Base-by-base conservation (phyloP, 2,113 vertebrate species). In the Rhinogobius similis region DNA sequence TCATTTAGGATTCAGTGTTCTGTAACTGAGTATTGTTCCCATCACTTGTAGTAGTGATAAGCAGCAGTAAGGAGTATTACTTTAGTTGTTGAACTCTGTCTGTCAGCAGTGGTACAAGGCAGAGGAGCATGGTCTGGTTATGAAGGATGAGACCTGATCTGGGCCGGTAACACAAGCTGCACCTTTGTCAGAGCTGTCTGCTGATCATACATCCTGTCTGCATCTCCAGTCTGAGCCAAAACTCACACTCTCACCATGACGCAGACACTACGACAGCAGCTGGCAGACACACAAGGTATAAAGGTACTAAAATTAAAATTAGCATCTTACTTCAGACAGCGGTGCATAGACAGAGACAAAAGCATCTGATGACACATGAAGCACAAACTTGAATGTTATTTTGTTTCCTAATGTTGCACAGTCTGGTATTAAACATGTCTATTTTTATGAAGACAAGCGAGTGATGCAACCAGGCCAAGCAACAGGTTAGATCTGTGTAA, bases 91-190 rank as follows among this genome's bases (percentile, higher is more conserved):
- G 18, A 48, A 48, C 46, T 14, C 46, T 3, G 5, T 83, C 82
- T 84, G 84, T 84, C 65, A 82, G 76, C 84, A 80, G 87, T 83
- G 78, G 72, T 43, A 8, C 8, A 70, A 84, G 76, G 76, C 81
- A 72, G 78, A 83, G 64, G 82, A 79, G 78, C 81, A 80, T 66
- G 65, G 72, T 72, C 82, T 67, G 68, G 74, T 90, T 92, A 92
- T 92, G 86, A 90, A 89, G 87, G 85, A 82, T 79, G 92, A 91
- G 88, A 94, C 79, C 82, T 48, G 88, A 94, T 89, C 89, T 29
- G 66, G 23, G 21, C 3, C 52, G 91, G n/a, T 91, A 93, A 91
- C 77, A 85, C 78, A 82, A 88, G 82, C 63, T 41, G 55, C 73
- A 70, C 70, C 79, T 84, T 78, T 79, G 82, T 76, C 43, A 74